These are phyloP conservation scores for Gavia stellata DNA, from an alignment of 2,113 vertebrate genomes.

Conservation along the genomic window DNA sequence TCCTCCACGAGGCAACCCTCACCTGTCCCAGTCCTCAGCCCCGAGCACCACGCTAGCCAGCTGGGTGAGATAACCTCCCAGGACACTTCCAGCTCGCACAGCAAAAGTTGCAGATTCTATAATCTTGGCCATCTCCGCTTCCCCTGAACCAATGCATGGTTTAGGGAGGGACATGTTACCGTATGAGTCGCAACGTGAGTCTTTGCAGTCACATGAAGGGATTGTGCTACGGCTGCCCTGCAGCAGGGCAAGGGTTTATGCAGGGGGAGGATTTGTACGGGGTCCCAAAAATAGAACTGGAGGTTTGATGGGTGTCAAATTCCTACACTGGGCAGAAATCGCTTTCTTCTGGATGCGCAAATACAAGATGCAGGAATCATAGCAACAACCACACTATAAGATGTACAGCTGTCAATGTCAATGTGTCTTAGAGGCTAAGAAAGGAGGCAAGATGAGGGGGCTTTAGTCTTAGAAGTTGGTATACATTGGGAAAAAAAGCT, in stretches of 20 bases:
- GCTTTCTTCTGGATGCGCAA: background rate
- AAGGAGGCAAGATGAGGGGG: background rate
- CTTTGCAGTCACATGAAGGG: background rate
- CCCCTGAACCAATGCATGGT: accelerated
- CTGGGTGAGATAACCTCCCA: background rate
- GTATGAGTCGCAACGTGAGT: background rate
- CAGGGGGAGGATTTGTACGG: background rate
- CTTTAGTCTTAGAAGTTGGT: background rate
- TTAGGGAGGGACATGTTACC: background rate
- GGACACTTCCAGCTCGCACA: background rate
- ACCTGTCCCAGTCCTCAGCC: background rate
- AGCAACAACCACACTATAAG: background rate
- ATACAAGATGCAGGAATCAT: background rate
- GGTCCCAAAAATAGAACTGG: background rate
- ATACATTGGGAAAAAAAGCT: background rate
- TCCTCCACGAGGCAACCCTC: background rate
- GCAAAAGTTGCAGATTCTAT: background rate
- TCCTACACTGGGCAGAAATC: background rate
- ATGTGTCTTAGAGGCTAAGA: background rate
- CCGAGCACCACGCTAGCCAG: background rate
- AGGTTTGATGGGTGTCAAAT: background rate
- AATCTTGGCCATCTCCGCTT: background rate
- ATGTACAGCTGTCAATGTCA: background rate
- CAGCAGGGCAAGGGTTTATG: background rate
- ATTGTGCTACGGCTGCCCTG: background rate